phyloP scores from a whole-genome alignment of 2,797 vertebrate species.

The Xenentodon cancila region DNA sequence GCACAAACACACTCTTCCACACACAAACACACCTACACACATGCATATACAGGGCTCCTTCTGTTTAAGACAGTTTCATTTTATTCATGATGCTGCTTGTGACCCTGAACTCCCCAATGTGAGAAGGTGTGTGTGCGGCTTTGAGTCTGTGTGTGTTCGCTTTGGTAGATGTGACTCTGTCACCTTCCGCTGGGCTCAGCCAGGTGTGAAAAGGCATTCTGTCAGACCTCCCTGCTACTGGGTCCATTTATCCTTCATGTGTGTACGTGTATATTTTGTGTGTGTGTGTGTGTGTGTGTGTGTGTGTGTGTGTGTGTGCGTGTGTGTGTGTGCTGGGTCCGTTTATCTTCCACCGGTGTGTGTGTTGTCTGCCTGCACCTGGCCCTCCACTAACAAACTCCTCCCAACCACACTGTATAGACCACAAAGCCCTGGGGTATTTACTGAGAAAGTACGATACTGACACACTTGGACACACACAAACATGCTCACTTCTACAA shows the following conservation, averaged over 20 bases:
- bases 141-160: constrained; percentile 53
- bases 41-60: constrained; percentile 68
- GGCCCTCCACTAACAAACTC: constrained; percentile 83
- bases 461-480: constrained; percentile 64
- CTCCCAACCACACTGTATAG: constrained; percentile 76
- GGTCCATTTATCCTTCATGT: constrained; percentile 74
- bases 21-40: constrained; percentile 53
- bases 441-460: constrained; percentile 75
- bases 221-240: constrained; percentile 84
- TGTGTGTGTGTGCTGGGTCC: constrained; percentile 37
- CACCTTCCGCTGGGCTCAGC: constrained; percentile 85
- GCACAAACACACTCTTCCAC: constrained; percentile 44
- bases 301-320: constrained; percentile 36
- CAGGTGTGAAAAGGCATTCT: constrained; percentile 90
- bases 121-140: constrained; percentile 53
- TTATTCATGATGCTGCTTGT: constrained; percentile 84
- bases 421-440: constrained; percentile 80
- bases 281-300: constrained; percentile 25
- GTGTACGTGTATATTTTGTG: constrained; percentile 34
- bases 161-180: constrained; percentile 84
- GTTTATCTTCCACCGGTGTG: constrained; percentile 70
- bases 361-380: constrained; percentile 81
- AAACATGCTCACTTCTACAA: constrained; percentile 37
- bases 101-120: constrained; percentile 83
- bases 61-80: constrained; percentile 82